Percentiles rank a stretch among this genome's conserved stretches.
Evolutionary conservation across 2,797 vertebrate species (phyloP).

Genomic region (Acomys russatus): DNA sequence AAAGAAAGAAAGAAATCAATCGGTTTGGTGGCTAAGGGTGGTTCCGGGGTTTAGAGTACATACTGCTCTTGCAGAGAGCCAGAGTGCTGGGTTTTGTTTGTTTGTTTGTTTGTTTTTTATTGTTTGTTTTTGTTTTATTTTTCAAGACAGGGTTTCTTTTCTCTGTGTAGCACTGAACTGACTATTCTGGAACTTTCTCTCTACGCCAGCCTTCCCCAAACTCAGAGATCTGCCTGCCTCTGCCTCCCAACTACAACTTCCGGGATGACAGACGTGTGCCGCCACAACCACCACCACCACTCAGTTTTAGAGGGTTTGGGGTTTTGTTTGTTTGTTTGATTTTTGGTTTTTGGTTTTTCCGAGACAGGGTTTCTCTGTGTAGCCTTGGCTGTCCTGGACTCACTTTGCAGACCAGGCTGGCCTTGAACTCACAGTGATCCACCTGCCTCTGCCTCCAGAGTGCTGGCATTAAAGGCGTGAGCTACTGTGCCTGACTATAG

Average conservation of each 20-base stretch:
- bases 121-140: background rate
- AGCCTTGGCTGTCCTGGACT: no score
- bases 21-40: background rate
- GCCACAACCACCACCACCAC: no score
- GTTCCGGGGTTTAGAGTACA: background rate
- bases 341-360: no score
- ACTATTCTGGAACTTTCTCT: background rate
- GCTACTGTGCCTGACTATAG: no score
- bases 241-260: background rate
- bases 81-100: background rate
- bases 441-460: no score
- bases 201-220: background rate
- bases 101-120: background rate
- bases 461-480: no score
- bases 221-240: conserved; percentile 4
- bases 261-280: background rate
- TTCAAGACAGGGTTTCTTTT: background rate
- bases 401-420: no score
- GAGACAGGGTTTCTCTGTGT: no score
- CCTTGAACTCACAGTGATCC: no score
- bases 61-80: background rate
- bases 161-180: background rate
- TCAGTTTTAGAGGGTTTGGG: no score
- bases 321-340: no score
- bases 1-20: background rate